A percentile compares a stretch with the other conserved stretches of the same genome.
phyloP scores from a whole-genome alignment of 2,113 vertebrate genomes.

The Leiothrix lutea region DNA sequence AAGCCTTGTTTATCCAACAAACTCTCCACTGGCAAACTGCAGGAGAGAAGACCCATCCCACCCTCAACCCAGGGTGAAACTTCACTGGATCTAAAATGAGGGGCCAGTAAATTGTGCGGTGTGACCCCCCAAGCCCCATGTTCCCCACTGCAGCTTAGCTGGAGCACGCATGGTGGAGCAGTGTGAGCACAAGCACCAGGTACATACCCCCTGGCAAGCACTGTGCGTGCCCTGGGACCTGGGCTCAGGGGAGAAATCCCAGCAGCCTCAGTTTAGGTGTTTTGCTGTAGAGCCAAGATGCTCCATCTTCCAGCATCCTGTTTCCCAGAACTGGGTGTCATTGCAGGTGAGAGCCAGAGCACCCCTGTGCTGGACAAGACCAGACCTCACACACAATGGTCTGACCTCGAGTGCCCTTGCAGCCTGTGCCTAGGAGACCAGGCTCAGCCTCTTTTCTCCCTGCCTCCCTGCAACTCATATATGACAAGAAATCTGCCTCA shows the following conservation, averaged over 20 bases:
- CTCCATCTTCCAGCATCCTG: background rate
- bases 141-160: background rate
- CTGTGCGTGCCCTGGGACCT: background rate
- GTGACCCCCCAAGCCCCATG: background rate
- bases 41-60: background rate
- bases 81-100: background rate
- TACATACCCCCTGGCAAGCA: accelerated
- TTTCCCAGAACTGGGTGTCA: background rate
- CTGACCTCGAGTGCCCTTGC: background rate
- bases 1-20: background rate
- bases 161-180: accelerated
- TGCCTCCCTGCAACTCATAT: background rate
- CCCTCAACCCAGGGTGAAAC: background rate
- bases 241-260: background rate
- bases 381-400: accelerated
- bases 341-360: background rate
- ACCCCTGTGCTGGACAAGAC: background rate
- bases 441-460: background rate
- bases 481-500: background rate
- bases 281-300: background rate
- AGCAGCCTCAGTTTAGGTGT: background rate
- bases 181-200: accelerated
- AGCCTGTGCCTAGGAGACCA: background rate
- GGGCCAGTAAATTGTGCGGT: accelerated
- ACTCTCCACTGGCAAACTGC: background rate